A percentile compares a stretch with the other conserved stretches of the same genome.
Conservation (phyloP, 30 jellyfish, hydroid and myxozoan genomes). For the Cassiopea xamachana region DNA sequence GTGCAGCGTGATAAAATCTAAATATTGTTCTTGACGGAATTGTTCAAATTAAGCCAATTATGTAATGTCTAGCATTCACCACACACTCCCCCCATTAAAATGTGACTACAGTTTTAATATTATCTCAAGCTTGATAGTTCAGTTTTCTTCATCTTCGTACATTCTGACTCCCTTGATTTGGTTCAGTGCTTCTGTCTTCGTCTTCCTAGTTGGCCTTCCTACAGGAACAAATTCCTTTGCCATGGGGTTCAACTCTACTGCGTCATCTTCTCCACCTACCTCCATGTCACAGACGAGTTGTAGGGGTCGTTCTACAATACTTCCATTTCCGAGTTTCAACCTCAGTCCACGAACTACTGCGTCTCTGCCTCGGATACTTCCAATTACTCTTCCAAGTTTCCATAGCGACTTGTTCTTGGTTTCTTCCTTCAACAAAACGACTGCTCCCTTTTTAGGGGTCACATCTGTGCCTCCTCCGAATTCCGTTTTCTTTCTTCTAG, state of each 20-base stretch:
- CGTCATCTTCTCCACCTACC: constrained; percentile 58
- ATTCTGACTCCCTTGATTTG: neutral
- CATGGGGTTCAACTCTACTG: constrained; percentile 39
- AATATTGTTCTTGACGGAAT: too few species aligned
- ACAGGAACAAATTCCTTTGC: constrained; percentile 23
- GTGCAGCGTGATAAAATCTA: too few species aligned
- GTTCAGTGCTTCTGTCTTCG: neutral
- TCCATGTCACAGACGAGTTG: constrained; percentile 48
- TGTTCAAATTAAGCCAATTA: too few species aligned
- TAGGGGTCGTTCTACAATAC: constrained; percentile 58
- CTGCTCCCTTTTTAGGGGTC: constrained; percentile 22
- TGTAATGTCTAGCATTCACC: neutral
- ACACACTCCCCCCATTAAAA: constrained; percentile 41
- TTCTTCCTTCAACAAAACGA: constrained; percentile 50
- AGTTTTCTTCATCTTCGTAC: neutral
- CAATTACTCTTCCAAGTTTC: constrained; percentile 62
- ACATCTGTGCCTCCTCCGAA: neutral
- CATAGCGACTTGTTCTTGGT: constrained; percentile 41
- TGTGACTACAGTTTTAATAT: constrained; percentile 20
- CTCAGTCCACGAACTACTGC: constrained; percentile 52
- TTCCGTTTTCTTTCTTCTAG: constrained; percentile 16
- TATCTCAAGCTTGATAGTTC: neutral
- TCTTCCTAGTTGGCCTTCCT: constrained; percentile 3
- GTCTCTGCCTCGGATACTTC: constrained; percentile 36
- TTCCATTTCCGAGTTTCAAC: constrained; percentile 34